These are phyloP conservation scores for Cheilosia impressa DNA, from an alignment of 2,888 invertebrate species.

Conservation along the genomic window DNA sequence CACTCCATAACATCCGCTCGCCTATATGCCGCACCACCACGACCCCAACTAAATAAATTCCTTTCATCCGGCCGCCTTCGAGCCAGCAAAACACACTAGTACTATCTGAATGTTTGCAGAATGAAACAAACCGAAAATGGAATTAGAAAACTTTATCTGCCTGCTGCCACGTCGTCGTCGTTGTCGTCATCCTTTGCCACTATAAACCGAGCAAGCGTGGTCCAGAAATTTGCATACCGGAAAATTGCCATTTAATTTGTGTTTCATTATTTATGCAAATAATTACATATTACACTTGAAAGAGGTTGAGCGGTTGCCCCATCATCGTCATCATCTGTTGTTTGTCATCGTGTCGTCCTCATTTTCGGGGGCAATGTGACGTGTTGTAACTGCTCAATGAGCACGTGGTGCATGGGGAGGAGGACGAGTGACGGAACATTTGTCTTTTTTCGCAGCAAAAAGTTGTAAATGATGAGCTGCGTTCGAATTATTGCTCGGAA, in stretches of 20 bases:
- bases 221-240: conserved; percentile 56
- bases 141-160: conserved; percentile 71
- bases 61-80: neutral
- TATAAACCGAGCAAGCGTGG: neutral
- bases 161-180: conserved; percentile 2
- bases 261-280: conserved; percentile 66
- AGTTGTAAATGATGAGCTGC: conserved; percentile 47
- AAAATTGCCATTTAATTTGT: conserved; percentile 67
- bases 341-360: neutral
- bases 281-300: conserved; percentile 47
- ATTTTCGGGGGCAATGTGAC: neutral
- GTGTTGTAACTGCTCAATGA: conserved; percentile 6
- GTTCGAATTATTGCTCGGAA: conserved; percentile 56
- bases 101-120: conserved; percentile 50
- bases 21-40: neutral
- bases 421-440: conserved; percentile 30
- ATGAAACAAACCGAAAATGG: conserved; percentile 60
- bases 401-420: conserved; percentile 1
- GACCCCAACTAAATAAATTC: neutral
- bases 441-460: conserved; percentile 34
- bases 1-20: neutral
- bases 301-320: neutral
- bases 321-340: neutral
- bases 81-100: neutral
- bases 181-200: neutral